A percentile compares a stretch with the other conserved stretches of the same genome.
These are phyloP conservation scores for Amblyraja radiata DNA, from an alignment of 2,797 vertebrate genomes.

Conservation along the genomic window DNA sequence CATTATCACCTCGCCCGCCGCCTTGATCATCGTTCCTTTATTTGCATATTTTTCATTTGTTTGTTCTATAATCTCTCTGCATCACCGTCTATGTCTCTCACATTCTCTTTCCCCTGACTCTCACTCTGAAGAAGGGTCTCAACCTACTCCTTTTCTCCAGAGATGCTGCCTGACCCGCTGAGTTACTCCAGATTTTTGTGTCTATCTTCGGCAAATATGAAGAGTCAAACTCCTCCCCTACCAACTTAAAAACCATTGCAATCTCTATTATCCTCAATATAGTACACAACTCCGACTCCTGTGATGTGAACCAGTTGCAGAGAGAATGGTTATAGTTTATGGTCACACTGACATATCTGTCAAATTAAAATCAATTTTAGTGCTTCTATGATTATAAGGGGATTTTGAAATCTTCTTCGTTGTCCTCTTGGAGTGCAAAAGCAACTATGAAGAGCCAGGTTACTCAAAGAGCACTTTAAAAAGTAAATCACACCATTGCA, in stretches of 20 bases:
- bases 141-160: too few species aligned
- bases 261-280: neutral
- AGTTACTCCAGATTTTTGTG: too few species aligned
- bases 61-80: too few species aligned
- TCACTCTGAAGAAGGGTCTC: too few species aligned
- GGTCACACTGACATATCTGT: neutral
- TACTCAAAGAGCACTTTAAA: neutral
- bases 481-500: neutral
- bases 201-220: neutral
- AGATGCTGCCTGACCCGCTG: too few species aligned
- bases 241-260: neutral
- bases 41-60: too few species aligned
- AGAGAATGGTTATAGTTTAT: neutral
- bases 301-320: neutral
- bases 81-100: too few species aligned
- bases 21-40: too few species aligned
- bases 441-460: neutral
- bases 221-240: neutral
- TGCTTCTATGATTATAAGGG: neutral
- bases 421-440: too few species aligned
- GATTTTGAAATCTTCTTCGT: slow-evolving; percentile 1
- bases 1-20: too few species aligned
- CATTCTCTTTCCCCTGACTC: too few species aligned
- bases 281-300: neutral
- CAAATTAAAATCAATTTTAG: slow-evolving; percentile 29